Percentiles rank a stretch among this genome's conserved stretches.
Conservation (phyloP, 2,888 invertebrate genomes). For the Stenurella melanura region DNA sequence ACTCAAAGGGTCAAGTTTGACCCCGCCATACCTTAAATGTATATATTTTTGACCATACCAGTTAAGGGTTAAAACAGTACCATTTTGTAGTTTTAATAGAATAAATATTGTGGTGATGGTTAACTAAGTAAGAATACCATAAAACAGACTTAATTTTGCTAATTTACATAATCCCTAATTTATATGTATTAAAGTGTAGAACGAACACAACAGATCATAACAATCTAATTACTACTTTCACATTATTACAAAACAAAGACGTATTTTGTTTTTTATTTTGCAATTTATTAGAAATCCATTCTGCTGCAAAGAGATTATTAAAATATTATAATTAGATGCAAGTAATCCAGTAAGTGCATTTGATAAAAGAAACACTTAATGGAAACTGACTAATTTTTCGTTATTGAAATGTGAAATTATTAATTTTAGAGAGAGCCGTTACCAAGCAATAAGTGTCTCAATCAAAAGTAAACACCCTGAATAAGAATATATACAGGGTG, state of each 20-base stretch:
- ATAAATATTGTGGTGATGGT: too few species aligned
- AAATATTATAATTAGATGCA: too few species aligned
- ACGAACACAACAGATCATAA: conserved; percentile 5
- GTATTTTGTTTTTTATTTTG: conserved; percentile 8
- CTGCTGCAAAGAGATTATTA: too few species aligned
- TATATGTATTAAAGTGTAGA: conserved; percentile 12
- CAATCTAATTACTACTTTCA: conserved; percentile 21
- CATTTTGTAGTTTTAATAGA: too few species aligned
- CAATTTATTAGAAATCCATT: conserved; percentile 2
- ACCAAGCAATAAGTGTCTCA: not conserved
- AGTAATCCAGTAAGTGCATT: not conserved
- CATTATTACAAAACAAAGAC: conserved; percentile 13
- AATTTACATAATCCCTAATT: conserved; percentile 22
- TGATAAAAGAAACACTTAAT: not conserved
- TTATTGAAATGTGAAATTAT: not conserved
- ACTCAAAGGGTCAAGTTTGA: too few species aligned
- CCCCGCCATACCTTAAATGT: too few species aligned
- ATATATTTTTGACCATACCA: too few species aligned
- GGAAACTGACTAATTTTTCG: not conserved
- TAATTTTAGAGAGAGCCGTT: not conserved
- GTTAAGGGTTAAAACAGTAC: too few species aligned
- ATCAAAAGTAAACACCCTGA: too few species aligned
- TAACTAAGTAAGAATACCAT: too few species aligned
- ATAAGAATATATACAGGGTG: too few species aligned
- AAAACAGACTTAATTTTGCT: not conserved